Base-by-base conservation (phyloP, 2,113 vertebrate genomes). In the Oreochromis aureus region DNA sequence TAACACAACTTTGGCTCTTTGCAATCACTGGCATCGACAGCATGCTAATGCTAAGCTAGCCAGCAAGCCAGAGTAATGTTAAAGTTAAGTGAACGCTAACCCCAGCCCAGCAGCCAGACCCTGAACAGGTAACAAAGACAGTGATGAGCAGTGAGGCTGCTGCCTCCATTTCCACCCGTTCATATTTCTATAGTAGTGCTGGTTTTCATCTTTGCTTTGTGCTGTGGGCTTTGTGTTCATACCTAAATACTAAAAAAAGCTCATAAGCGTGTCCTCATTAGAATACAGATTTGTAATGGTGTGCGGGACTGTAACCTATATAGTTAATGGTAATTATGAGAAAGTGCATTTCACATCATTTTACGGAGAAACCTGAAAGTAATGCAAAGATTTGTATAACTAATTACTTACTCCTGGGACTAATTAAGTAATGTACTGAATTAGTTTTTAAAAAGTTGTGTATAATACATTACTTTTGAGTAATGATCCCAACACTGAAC, bases 261-360 rank as follows among this genome's bases (percentile, higher is more conserved):
- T 36, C 1, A n/a, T 10, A 36, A 7, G 18, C 0, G 0, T 36
- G 32, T 36, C 36, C 18, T 63, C 32, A n/a, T 12, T 63, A 63
- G 18, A 63, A 63, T 63, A 36, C 59, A 63, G 32, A 36, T 63
- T 63, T 36, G 59, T 0, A 36, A 36, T 32, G 5, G 7, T 59
- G 15, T 5, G 5, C 9, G 15, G 5, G 56, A 59, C 56, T 32
- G 27, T 32, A 59, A 59, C 56, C 27, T 36, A 36, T 36, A 36
- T 36, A 36, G 18, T 36, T 12, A 36, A 66, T 66, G 32, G 61
- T n/a, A 66, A 66, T 66, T 2, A 63, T 36, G 59, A 34, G 30
- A 34, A 34, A 61, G 30, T 61, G 59, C 10, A 36, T n/a, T 36
- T 66, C 18, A 3, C 0, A 0, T 12, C 32, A 36, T 36, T 66